phyloP scores from a whole-genome alignment of 2,797 vertebrate genomes.

The Sarcoramphus papa region DNA sequence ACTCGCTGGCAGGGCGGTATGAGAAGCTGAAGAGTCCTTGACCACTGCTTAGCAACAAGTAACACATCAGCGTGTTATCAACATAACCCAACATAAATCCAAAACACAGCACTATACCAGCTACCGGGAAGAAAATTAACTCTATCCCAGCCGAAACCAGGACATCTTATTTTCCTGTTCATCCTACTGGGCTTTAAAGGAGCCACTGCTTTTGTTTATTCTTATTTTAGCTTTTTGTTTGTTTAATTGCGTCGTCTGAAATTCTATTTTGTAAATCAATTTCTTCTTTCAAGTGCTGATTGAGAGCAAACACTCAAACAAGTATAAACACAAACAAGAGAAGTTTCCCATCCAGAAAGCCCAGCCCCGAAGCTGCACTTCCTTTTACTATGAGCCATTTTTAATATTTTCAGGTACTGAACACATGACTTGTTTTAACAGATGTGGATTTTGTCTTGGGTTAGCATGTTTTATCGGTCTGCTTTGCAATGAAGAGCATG shows the following conservation, averaged over 20 bases:
- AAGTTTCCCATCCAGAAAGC: neutral
- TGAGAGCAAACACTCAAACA: neutral
- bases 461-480: neutral
- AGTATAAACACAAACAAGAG: neutral
- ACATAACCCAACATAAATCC: too few relatives aligned
- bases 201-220: neutral
- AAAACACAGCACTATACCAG: too few relatives aligned
- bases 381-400: neutral
- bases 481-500: neutral
- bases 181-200: neutral
- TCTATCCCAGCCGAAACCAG: too few relatives aligned
- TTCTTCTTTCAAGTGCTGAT: neutral
- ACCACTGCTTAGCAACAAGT: too few relatives aligned
- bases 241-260: constrained; percentile 2
- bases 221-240: neutral
- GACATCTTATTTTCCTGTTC: neutral
- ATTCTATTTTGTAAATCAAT: neutral
- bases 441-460: neutral
- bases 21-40: too few relatives aligned
- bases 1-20: too few relatives aligned
- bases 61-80: too few relatives aligned
- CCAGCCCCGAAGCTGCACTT: neutral
- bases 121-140: too few relatives aligned
- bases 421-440: neutral
- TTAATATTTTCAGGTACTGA: neutral